A percentile compares a stretch with the other conserved stretches of the same genome.
Evolutionary conservation across 2,113 vertebrate species (phyloP).

Genomic region (Ailurus styani): DNA sequence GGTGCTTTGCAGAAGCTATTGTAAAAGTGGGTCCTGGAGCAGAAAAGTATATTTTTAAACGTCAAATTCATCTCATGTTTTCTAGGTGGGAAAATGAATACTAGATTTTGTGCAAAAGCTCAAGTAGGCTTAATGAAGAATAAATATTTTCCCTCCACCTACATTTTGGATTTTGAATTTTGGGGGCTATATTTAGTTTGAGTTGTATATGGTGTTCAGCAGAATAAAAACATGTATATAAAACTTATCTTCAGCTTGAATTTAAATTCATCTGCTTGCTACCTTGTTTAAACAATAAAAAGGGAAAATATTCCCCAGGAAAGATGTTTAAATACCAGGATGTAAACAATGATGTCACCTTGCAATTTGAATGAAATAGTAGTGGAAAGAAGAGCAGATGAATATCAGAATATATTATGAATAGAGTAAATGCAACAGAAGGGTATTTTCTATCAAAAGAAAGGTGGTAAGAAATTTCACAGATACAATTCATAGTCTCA

Average conservation of each 20-base stretch:
- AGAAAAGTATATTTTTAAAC: conserved; percentile 48
- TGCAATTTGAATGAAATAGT: conserved; percentile 57
- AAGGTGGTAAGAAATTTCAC: conserved; percentile 24
- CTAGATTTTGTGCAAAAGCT: conserved; percentile 38
- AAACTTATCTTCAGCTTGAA: conserved; percentile 32
- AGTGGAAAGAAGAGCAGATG: conserved; percentile 36
- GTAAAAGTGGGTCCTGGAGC: background rate
- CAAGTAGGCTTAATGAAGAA: conserved; percentile 21
- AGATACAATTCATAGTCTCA: background rate
- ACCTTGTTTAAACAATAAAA: conserved; percentile 60
- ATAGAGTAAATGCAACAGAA: conserved; percentile 27
- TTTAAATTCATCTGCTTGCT: conserved; percentile 47
- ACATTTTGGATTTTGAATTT: conserved; percentile 20
- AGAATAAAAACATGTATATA: conserved; percentile 16
- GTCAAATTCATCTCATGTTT: conserved; percentile 52
- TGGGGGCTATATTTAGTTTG: background rate
- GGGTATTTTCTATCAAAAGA: conserved; percentile 31
- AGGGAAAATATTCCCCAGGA: conserved; percentile 27
- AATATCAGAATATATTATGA: conserved; percentile 44
- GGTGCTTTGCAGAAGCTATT: background rate
- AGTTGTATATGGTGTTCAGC: background rate
- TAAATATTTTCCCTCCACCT: conserved; percentile 12
- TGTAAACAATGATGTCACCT: conserved; percentile 48
- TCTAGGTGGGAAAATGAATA: conserved; percentile 36
- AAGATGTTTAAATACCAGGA: conserved; percentile 45